Evolutionary conservation across 2,888 invertebrate species (phyloP), one percentile per base, ranked within the genome.

Genomic region (Himalopsyche anomala): DNA sequence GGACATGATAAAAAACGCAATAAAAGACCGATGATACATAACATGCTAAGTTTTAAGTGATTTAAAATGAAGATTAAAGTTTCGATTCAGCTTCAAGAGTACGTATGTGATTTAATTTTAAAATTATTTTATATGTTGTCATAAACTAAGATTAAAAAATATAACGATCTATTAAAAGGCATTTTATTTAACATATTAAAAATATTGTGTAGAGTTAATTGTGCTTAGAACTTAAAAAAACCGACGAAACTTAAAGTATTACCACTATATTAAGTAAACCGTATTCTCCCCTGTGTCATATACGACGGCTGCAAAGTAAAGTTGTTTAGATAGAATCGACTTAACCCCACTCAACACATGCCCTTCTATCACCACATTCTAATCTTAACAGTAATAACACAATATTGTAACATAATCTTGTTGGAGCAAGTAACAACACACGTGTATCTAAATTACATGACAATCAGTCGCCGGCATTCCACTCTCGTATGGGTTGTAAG

Each of bases 381-480:
- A 82, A 87, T 87, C 87, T 87, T 83, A 36, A 51, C 51, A 17
- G 56, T 82, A 84, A 87, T 84, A 80, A 84, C 84, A 83, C 55
- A 85, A 83, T 85, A 85, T 83, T 87, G 85, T 87, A 87, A 87
- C 87, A 85, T 87, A 87, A 87, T 87, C 84, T 87, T 82, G 42
- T 55, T 80, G 45, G 17, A 84, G 80, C 42, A 12, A 74, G 74
- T 74, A 28, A 74, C 74, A 51, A 79, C 80, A 40, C 80, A 54
- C 80, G 28, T 80, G 51, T 28, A 74, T 55, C 84, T 62, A 62
- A 36, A 51, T 82, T 17, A 81, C 82, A 85, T 85, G 81, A 82
- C 82, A 54, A 85, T 19, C 40, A 42, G 74, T 38, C 28, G 62
- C 40, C 85, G 62, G 80, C 82, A 85, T 85, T 85, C 85, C 82